Conservation (phyloP, 2,888 invertebrate genomes). For the Acleris literana region DNA sequence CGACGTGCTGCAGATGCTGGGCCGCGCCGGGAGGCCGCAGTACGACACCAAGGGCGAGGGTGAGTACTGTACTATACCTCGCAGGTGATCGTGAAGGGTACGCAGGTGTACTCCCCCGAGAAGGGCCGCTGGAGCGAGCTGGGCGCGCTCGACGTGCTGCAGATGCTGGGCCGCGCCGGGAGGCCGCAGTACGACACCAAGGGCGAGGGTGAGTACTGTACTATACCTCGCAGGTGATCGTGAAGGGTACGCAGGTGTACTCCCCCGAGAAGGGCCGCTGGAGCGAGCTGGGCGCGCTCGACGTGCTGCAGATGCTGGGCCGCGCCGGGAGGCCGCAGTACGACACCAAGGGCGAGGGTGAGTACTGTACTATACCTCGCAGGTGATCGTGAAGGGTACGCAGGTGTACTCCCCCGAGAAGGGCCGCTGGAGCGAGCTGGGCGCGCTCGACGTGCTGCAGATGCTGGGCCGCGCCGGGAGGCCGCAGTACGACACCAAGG, state of each 20-base stretch:
- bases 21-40: constrained; percentile 98
- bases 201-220: constrained; percentile 75
- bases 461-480: constrained; percentile 99
- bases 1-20: constrained; percentile 99
- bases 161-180: constrained; percentile 99
- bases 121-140: constrained; percentile 99
- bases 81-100: constrained; percentile 95
- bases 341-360: constrained; percentile 92
- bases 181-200: constrained; percentile 99
- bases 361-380: background rate
- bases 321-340: constrained; percentile 99
- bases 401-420: constrained; percentile 98
- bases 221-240: constrained; percentile 85
- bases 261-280: constrained; percentile 98
- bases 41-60: constrained; percentile 95
- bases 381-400: constrained; percentile 96
- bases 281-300: constrained; percentile 98
- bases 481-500: constrained; percentile 99
- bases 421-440: constrained; percentile 98
- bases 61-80: constrained; percentile 36
- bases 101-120: constrained; percentile 98
- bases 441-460: constrained; percentile 98
- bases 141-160: constrained; percentile 98
- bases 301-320: constrained; percentile 99
- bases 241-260: constrained; percentile 98